Percentiles rank a stretch among this genome's conserved stretches.
phyloP scores from a whole-genome alignment of 1,140 invertebrate genomes.

The Nymphalis io region DNA sequence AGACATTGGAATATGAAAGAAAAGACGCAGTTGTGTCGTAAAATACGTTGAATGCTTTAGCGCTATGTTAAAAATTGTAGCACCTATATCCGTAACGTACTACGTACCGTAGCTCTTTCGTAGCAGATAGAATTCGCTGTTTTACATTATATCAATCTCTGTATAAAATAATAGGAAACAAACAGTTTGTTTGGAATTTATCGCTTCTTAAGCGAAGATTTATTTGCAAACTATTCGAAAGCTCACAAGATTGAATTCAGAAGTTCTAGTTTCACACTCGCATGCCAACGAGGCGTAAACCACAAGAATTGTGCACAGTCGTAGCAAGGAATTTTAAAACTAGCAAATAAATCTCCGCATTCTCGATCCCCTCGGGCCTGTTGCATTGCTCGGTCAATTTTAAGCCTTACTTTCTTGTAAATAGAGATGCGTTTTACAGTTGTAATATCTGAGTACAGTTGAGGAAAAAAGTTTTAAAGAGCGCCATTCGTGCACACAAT shows the following conservation, averaged over 20 bases:
- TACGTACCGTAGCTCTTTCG: slow-evolving; percentile 1
- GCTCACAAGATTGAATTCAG: slow-evolving; percentile 34
- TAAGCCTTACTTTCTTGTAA: slow-evolving; percentile 9
- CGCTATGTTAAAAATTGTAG: neutral
- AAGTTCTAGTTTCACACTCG: slow-evolving; percentile 28
- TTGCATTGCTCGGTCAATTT: slow-evolving; percentile 17
- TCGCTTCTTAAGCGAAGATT: slow-evolving; percentile 29
- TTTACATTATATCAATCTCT: neutral
- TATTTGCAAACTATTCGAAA: slow-evolving; percentile 37
- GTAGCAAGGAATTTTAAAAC: slow-evolving; percentile 40
- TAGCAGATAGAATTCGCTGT: neutral
- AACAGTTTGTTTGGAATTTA: slow-evolving; percentile 28
- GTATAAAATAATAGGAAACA: slow-evolving; percentile 17
- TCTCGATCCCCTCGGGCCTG: slow-evolving; percentile 26
- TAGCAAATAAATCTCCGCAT: slow-evolving; percentile 40
- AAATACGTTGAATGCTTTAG: neutral
- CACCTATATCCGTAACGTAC: slow-evolving; percentile 1
- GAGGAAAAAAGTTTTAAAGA: slow-evolving; percentile 23
- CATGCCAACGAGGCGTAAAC: slow-evolving; percentile 32
- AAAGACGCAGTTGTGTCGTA: neutral
- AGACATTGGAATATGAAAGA: too few species aligned
- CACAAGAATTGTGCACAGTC: slow-evolving; percentile 32
- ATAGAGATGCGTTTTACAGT: neutral
- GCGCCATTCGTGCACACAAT: slow-evolving; percentile 2
- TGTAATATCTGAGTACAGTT: neutral